Base-by-base conservation (phyloP, 2,888 invertebrate species). In the Clivina fossor region DNA sequence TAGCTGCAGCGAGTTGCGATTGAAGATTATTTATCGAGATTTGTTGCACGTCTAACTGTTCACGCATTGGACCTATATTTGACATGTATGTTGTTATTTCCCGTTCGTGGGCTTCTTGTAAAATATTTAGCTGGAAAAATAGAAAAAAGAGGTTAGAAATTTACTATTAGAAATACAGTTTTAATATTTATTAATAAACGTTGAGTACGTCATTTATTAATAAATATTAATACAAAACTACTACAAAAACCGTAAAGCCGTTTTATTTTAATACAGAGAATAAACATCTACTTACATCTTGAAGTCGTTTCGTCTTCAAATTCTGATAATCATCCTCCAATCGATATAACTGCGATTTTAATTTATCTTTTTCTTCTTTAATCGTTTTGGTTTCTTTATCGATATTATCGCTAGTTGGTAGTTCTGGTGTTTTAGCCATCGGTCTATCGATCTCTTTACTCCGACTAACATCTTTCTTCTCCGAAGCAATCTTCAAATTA, bases 291-390 rank as follows among this genome's bases (percentile, higher is more conserved):
- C 87, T 86, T 72, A 90, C 85, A 75, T 90, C 90, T 70, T 88
- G 85, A 64, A 90, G 78, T 49, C 90, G 78, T 69, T 90, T 90
- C 63, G 84, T 85, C 69, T 90, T 88, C 63, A 90, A 71, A 58
- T 80, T 74, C 70, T 87, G 85, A 64, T 86, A 86, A 66, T 90
- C 90, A 58, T 84, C 84, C 65, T 89, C 88, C 19, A 89, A 65
- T 41, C 69, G 61, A 35, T 66, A 64, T 33, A 74, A 58, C 57
- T 74, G 81, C 51, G 83, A 76, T 66, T 82, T 84, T 38, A 88
- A 75, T 62, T 87, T 87, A 62, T 86, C 63, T 73, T 79, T 59
- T 78, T 81, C 74, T 78, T 81, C 57, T 75, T 76, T 64, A 70
- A 73, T 37, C 77, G 68, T 60, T 68, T 74, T 63, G 76, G 82